A percentile compares a stretch with the other conserved stretches of the same genome.
Evolutionary conservation across 2,888 invertebrate species (phyloP).

Genomic region (Leucophenga montana): DNA sequence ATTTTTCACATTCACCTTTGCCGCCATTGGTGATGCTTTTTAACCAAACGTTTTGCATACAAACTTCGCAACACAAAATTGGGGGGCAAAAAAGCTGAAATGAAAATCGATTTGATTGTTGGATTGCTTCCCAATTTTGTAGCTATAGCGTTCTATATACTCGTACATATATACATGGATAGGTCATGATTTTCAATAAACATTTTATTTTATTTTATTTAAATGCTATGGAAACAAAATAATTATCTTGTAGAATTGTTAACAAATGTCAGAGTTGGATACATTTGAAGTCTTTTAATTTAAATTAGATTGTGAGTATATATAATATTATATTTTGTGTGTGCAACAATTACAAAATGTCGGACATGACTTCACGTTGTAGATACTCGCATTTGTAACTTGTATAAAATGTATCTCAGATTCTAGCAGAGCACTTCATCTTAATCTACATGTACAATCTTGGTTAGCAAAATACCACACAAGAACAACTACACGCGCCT

Average conservation of each 20-base stretch:
- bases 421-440: background rate
- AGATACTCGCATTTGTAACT: background rate
- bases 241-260: constrained; percentile 16
- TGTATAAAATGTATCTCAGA: background rate
- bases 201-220: background rate
- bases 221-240: constrained; percentile 7
- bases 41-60: no score
- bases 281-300: no score
- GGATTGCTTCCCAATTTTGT: background rate
- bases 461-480: background rate
- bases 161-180: no score
- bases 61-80: no score
- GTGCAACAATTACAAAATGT: constrained; percentile 12
- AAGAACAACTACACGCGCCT: background rate
- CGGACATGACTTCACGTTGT: background rate
- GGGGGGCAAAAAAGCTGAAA: no score
- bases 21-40: no score
- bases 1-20: background rate
- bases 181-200: no score
- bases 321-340: no score
- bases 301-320: no score
- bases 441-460: background rate
- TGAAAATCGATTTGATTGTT: background rate
- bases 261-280: constrained; percentile 13
- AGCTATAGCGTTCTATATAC: background rate